A percentile compares a stretch with the other conserved stretches of the same genome.
These are phyloP conservation scores for Ormyrus pomaceus DNA, from an alignment of 2,888 invertebrate genomes.

Conservation along the genomic window DNA sequence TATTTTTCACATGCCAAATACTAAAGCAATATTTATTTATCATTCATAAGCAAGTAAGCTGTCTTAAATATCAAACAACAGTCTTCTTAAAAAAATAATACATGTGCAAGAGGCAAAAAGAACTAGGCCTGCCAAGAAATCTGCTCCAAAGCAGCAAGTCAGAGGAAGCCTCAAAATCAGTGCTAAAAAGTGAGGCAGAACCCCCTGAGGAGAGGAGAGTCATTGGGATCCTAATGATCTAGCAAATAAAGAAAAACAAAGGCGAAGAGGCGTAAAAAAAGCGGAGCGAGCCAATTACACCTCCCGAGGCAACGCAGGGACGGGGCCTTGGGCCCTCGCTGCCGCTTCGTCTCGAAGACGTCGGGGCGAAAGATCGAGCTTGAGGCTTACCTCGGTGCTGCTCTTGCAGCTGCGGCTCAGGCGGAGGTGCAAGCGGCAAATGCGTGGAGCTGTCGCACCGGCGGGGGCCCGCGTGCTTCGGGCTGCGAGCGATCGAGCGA, in stretches of 20 bases:
- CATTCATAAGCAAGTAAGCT: not conserved
- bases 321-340: not conserved
- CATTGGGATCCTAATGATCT: too few species aligned
- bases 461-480: too few species aligned
- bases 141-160: too few species aligned
- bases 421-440: slow-evolving; percentile 3
- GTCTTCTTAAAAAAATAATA: not conserved
- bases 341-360: not conserved
- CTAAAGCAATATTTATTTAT: not conserved
- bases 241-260: not conserved
- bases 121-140: too few species aligned
- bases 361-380: not conserved
- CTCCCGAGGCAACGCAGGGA: not conserved
- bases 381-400: slow-evolving; percentile 8
- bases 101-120: not conserved
- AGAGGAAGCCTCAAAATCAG: too few species aligned
- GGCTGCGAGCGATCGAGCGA: too few species aligned
- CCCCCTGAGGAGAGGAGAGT: too few species aligned
- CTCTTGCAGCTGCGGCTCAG: not conserved
- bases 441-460: not conserved
- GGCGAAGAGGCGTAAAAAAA: not conserved
- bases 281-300: not conserved
- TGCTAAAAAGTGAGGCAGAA: too few species aligned
- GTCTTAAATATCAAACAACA: not conserved
- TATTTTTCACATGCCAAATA: too few species aligned